These are phyloP conservation scores for Glaucomys volans DNA, from an alignment of 2,113 vertebrate genomes.

Conservation along the genomic window DNA sequence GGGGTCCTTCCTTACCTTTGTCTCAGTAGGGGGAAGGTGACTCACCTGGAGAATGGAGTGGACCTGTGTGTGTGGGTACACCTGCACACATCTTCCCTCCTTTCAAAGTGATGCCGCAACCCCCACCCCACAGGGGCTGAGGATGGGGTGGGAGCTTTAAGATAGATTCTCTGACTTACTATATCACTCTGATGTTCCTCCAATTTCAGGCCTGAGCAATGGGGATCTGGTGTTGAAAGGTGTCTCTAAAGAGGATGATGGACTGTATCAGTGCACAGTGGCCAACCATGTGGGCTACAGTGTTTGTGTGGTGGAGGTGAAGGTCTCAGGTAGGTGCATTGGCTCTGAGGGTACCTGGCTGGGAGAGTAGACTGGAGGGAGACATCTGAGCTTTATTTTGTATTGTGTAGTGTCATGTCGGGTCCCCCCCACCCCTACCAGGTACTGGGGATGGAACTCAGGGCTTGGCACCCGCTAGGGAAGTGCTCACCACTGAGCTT, in stretches of 20 bases:
- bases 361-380: not conserved
- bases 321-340: constrained; percentile 52
- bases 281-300: constrained; percentile 90
- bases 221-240: constrained; percentile 91
- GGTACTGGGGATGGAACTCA: too few species aligned
- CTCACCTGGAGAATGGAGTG: not conserved
- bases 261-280: constrained; percentile 90
- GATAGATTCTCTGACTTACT: not conserved
- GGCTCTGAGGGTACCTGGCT: not conserved
- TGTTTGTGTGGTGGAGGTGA: constrained; percentile 88
- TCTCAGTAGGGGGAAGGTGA: not conserved
- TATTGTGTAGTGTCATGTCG: too few species aligned
- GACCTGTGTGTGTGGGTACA: too few species aligned
- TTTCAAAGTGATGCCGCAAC: not conserved
- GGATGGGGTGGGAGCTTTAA: not conserved
- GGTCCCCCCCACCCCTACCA: too few species aligned
- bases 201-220: not conserved
- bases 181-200: accelerated
- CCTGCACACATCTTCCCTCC: not conserved
- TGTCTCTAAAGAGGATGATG: constrained; percentile 86
- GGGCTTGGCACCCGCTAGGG: too few species aligned
- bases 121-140: not conserved
- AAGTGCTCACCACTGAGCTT: too few species aligned
- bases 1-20: not conserved
- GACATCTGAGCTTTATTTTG: too few species aligned